Conservation (phyloP, 2,888 invertebrate genomes). For the Plagodis dolabraria region DNA sequence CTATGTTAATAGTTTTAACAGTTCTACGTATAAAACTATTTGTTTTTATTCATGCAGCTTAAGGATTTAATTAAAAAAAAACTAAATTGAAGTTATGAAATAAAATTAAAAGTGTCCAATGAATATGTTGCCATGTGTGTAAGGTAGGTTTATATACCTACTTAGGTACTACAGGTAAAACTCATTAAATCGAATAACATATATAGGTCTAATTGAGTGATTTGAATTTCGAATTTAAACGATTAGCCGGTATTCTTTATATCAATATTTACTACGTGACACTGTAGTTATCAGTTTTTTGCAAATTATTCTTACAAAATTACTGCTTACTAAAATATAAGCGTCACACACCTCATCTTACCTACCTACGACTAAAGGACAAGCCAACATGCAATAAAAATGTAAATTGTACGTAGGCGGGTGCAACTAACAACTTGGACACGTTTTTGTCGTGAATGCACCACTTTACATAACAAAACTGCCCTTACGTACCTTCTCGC, state of each 20-base stretch:
- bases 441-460: conserved; percentile 35
- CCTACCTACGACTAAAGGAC: conserved; percentile 31
- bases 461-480: conserved; percentile 29
- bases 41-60: too few relatives aligned
- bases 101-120: too few relatives aligned
- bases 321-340: background rate
- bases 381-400: conserved; percentile 58
- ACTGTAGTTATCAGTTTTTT: background rate
- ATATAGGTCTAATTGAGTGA: background rate
- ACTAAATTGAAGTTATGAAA: too few relatives aligned
- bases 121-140: background rate
- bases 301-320: too few relatives aligned
- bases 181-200: background rate
- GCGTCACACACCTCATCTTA: conserved; percentile 14
- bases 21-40: background rate
- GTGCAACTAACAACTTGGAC: conserved; percentile 38
- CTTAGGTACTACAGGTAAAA: background rate
- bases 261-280: background rate
- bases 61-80: too few relatives aligned
- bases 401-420: conserved; percentile 55
- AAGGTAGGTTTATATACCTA: background rate
- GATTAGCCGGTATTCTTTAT: too few relatives aligned
- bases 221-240: too few relatives aligned
- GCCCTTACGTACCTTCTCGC: conserved; percentile 13
- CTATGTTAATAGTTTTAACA: background rate